Percentiles rank a stretch among this genome's conserved stretches.
Evolutionary conservation across 2,888 invertebrate species (phyloP).

Genomic region (Scaptomyza parva): DNA sequence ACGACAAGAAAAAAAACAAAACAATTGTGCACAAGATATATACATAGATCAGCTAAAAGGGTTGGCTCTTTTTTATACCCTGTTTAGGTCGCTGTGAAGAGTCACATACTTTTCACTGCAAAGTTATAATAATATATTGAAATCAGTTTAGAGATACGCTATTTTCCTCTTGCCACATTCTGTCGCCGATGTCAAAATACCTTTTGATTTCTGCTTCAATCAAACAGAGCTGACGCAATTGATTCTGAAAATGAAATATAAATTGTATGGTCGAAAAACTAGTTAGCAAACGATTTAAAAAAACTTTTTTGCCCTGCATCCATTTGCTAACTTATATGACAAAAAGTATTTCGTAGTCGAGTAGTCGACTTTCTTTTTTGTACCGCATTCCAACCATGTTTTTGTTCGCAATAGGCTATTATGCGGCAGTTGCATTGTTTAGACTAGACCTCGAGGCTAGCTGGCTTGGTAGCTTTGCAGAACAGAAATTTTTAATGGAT

Average conservation of each 20-base stretch:
- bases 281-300: neutral
- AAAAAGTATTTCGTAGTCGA: conserved; percentile 18
- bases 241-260: too few relatives aligned
- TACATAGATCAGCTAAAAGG: neutral
- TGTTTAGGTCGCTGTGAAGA: neutral
- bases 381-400: conserved; percentile 30
- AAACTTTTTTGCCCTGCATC: neutral
- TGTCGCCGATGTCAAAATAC: too few relatives aligned
- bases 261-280: neutral
- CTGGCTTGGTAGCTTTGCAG: conserved; percentile 59
- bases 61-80: conserved; percentile 29
- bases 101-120: too few relatives aligned
- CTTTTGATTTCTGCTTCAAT: too few relatives aligned
- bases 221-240: too few relatives aligned
- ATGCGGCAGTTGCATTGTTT: conserved; percentile 74
- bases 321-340: neutral
- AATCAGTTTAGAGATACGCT: too few relatives aligned
- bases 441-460: conserved; percentile 57
- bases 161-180: too few relatives aligned
- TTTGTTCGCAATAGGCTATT: conserved; percentile 56
- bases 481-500: conserved; percentile 81
- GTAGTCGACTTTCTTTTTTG: neutral
- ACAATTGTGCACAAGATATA: conserved; percentile 2
- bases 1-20: conserved; percentile 46
- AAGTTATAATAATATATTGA: too few relatives aligned